A percentile compares a stretch with the other conserved stretches of the same genome.
Conservation (phyloP, 2,113 vertebrate genomes). For the Romanogobio albipinnatus region DNA sequence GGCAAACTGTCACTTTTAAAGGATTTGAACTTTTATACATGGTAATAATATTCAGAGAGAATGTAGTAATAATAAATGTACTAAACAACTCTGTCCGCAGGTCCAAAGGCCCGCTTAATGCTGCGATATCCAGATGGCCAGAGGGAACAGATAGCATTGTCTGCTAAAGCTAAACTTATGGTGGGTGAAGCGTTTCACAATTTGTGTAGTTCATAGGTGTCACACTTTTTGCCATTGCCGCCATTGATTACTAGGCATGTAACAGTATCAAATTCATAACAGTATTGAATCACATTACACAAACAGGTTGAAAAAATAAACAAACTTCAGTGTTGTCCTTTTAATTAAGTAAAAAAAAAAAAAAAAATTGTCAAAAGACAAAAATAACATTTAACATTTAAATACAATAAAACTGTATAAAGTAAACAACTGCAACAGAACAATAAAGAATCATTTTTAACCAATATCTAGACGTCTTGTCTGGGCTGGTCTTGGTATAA, state of each 20-base stretch:
- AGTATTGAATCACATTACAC: no score
- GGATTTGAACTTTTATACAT: neutral
- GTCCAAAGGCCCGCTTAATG: conserved; percentile 98
- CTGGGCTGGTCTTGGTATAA: no score
- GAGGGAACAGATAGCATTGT: conserved; percentile 95
- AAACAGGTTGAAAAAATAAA: neutral
- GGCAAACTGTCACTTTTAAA: neutral
- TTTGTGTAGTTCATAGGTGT: neutral
- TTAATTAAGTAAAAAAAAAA: no score
- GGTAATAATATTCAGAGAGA: neutral
- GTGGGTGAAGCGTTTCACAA: conserved; percentile 73
- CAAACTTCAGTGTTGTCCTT: neutral
- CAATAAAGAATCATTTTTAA: no score
- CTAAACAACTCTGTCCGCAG: conserved; percentile 66
- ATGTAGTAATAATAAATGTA: neutral
- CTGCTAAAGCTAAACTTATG: conserved; percentile 93
- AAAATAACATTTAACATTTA: neutral
- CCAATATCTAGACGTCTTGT: no score
- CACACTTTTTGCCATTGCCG: neutral
- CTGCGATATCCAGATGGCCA: conserved; percentile 97
- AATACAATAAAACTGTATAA: no score
- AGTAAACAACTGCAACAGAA: no score
- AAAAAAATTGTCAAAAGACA: no score
- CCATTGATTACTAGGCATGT: neutral
- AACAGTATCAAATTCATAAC: no score